Evolutionary conservation across 2,797 vertebrate species (phyloP).

Genomic region (Anolis apletophallus): DNA sequence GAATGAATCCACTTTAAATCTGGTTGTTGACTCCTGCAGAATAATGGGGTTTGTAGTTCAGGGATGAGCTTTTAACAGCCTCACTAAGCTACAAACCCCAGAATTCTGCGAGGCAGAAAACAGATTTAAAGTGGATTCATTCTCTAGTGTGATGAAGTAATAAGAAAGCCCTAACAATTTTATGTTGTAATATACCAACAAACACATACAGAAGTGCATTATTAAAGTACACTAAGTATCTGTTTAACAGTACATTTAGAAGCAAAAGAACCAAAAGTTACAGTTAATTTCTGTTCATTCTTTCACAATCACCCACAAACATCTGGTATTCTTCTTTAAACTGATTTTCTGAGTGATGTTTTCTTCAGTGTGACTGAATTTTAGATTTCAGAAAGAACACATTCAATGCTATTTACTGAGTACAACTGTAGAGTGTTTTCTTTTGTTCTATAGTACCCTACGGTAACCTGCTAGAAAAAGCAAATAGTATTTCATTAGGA

Average conservation of each 20-base stretch:
- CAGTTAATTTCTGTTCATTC: neutral
- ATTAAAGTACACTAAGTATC: neutral
- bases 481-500: neutral
- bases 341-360: rapidly evolving
- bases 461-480: slow-evolving; percentile 34
- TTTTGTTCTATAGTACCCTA: slow-evolving; percentile 26
- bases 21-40: too few relatives aligned
- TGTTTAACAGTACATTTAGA: neutral
- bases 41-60: too few relatives aligned
- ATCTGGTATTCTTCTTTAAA: neutral
- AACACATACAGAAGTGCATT: neutral
- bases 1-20: too few relatives aligned
- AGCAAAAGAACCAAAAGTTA: neutral
- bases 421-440: slow-evolving; percentile 21
- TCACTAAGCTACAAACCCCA: too few relatives aligned
- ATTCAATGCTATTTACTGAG: slow-evolving; percentile 43
- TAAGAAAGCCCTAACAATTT: too few relatives aligned
- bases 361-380: slow-evolving; percentile 1
- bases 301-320: too few relatives aligned
- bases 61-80: too few relatives aligned
- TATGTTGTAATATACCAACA: neutral
- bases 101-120: too few relatives aligned
- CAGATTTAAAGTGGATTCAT: too few relatives aligned
- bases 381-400: slow-evolving; percentile 41
- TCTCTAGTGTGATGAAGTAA: too few relatives aligned